Conservation (phyloP, 1,140 invertebrate genomes). For the Diachasmimorpha longicaudata region DNA sequence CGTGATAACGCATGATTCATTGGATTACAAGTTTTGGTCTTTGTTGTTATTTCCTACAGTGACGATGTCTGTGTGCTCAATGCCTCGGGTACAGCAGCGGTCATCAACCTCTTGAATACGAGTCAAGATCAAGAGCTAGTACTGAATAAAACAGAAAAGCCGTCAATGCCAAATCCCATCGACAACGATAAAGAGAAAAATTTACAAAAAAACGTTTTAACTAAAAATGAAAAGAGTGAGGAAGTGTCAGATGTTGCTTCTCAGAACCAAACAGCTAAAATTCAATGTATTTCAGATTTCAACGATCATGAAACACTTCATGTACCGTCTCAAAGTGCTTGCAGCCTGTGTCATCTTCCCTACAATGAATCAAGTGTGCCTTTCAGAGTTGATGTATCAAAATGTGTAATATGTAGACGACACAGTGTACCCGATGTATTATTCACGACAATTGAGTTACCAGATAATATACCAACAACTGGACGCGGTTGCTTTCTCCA, state of each 20-base stretch:
- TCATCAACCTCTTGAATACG: conserved; percentile 71
- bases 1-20: no score
- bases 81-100: conserved; percentile 90
- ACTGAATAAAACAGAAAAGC: conserved; percentile 18
- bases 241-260: conserved; percentile 22
- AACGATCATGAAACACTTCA: conserved; percentile 48
- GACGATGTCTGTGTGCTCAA: conserved; percentile 95
- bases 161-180: conserved; percentile 36
- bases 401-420: conserved; percentile 66
- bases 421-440: conserved; percentile 89
- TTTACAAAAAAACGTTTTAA: conserved; percentile 25
- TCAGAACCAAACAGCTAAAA: conserved; percentile 23
- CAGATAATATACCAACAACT: conserved; percentile 74
- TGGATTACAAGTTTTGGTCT: no score
- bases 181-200: conserved; percentile 50
- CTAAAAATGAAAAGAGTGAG: conserved; percentile 48
- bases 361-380: conserved; percentile 76
- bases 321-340: conserved; percentile 35
- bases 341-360: conserved; percentile 78
- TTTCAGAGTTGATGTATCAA: conserved; percentile 71
- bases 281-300: conserved; percentile 50
- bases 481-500: conserved; percentile 79
- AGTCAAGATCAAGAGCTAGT: conserved; percentile 46
- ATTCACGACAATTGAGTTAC: conserved; percentile 87
- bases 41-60: conserved; percentile 55